Evolutionary conservation across 2,113 vertebrate genomes (phyloP).

Genomic region (Ciconia stormi): DNA sequence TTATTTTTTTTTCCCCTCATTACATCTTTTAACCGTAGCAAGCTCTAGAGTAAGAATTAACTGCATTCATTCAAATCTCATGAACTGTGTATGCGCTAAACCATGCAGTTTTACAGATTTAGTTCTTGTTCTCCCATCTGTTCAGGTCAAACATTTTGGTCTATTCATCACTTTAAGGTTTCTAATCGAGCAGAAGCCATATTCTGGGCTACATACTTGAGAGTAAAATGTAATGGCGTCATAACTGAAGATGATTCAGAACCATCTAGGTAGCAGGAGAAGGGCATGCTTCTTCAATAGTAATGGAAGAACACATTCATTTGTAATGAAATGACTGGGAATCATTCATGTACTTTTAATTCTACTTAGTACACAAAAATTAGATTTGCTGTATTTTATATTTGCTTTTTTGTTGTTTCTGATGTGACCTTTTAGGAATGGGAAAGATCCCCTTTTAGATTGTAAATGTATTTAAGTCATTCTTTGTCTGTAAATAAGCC

Average conservation of each 20-base stretch:
- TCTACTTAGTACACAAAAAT: background rate
- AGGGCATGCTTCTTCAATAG: background rate
- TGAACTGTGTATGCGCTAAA: background rate
- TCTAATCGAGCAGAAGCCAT: background rate
- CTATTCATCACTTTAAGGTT: background rate
- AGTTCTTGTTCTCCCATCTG: background rate
- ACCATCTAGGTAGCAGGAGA: background rate
- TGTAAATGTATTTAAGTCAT: background rate
- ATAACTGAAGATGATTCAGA: background rate
- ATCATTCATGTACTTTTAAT: background rate
- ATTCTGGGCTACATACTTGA: background rate
- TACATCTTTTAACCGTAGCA: background rate
- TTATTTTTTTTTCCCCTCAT: background rate
- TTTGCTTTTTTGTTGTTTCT: background rate
- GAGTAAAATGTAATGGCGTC: background rate
- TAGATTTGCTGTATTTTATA: background rate
- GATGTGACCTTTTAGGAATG: background rate
- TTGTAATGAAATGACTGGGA: background rate
- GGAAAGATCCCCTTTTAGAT: background rate
- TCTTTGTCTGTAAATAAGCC: background rate
- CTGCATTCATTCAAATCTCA: background rate
- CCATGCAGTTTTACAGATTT: background rate
- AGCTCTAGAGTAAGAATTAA: background rate
- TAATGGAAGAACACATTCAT: background rate
- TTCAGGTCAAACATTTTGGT: background rate